phyloP scores from a whole-genome alignment of 2,888 invertebrate genomes.

The Pycnomerus fuliginosus region DNA sequence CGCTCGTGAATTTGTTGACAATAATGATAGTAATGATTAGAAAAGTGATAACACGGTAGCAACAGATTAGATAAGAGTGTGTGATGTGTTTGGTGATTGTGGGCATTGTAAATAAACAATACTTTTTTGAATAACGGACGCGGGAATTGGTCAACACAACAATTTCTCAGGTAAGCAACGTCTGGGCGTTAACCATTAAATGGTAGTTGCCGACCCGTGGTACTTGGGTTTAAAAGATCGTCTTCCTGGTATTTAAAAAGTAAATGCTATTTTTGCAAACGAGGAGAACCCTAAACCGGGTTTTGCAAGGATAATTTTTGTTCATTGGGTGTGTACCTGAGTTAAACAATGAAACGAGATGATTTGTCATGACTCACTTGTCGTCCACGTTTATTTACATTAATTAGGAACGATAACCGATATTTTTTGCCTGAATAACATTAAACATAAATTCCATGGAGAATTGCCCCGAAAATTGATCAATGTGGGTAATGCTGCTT shows the following conservation, averaged over 20 bases:
- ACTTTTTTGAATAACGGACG: conserved; percentile 14
- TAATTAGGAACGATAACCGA: no score
- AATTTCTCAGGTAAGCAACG: conserved; percentile 20
- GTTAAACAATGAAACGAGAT: conserved; percentile 7
- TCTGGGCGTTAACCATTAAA: conserved; percentile 23
- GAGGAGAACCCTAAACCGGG: no score
- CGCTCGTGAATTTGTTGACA: not conserved
- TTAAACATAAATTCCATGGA: no score
- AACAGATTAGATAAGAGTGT: conserved; percentile 20
- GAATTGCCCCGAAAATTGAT: no score
- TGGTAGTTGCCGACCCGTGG: not conserved
- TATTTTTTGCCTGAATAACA: no score
- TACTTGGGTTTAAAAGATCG: no score
- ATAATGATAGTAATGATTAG: conserved; percentile 1
- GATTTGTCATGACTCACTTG: conserved; percentile 23
- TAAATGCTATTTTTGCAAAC: no score
- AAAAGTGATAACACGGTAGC: not conserved
- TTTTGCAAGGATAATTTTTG: conserved; percentile 1
- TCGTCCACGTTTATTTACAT: conserved; percentile 16
- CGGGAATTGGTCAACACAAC: conserved; percentile 22
- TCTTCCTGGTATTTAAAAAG: no score
- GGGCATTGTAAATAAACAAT: conserved; percentile 12
- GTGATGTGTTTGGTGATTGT: conserved; percentile 11
- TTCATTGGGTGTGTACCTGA: conserved; percentile 24
- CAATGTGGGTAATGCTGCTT: no score